Conservation (phyloP, 2,797 vertebrate genomes). For the Pteropus rufus region DNA sequence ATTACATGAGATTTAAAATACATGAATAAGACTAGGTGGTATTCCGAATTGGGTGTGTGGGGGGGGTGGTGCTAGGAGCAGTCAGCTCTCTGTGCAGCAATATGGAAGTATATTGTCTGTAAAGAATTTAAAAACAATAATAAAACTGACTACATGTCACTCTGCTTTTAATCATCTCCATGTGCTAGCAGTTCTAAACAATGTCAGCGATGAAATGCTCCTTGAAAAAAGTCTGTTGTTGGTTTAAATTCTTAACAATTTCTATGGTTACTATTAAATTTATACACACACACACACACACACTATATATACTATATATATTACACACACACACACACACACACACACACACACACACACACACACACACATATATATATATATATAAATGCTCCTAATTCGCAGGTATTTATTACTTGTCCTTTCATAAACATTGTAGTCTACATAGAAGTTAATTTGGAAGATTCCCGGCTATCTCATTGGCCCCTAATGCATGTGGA, state of each 20-base stretch:
- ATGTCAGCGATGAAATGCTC: neutral
- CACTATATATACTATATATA: neutral
- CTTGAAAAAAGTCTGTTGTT: conserved; percentile 1
- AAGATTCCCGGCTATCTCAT: neutral
- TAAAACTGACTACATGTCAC: neutral
- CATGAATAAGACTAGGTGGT: neutral
- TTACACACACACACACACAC: neutral
- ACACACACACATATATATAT: neutral
- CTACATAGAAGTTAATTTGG: neutral
- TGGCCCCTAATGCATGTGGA: neutral
- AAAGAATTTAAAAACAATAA: neutral
- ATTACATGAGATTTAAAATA: neutral
- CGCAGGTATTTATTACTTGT: neutral
- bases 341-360: neutral
- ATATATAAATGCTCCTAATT: neutral
- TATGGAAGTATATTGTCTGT: neutral
- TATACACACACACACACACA: neutral
- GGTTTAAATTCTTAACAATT: neutral
- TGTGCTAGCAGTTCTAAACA: neutral
- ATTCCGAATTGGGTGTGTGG: no score
- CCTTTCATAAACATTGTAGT: neutral
- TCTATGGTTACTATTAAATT: neutral
- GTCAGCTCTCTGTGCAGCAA: neutral
- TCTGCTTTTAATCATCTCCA: neutral
- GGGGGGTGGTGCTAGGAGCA: accelerated